These are phyloP conservation scores for Halichoerus grypus DNA, from an alignment of 2,113 vertebrate genomes.

Conservation along the genomic window DNA sequence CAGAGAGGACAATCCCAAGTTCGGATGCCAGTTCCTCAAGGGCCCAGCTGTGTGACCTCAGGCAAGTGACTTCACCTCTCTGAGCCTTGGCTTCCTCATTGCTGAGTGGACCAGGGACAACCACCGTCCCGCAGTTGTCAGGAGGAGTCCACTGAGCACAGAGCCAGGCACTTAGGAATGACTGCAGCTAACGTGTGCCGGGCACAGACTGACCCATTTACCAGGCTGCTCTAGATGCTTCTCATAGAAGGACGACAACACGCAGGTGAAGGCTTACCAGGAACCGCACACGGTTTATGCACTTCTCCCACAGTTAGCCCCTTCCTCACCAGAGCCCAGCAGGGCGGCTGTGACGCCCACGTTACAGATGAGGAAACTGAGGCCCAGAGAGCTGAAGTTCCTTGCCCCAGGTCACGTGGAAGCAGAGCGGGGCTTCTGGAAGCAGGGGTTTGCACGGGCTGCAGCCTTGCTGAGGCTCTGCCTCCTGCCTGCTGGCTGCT, in stretches of 20 bases:
- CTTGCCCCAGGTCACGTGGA: background rate
- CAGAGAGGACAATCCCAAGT: background rate
- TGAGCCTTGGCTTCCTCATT: conserved; percentile 65
- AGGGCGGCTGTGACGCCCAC: rapidly evolving
- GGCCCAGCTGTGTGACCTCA: conserved; percentile 17
- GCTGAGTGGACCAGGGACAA: background rate
- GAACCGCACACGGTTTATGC: rapidly evolving
- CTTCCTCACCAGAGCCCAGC: rapidly evolving
- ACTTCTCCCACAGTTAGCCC: rapidly evolving
- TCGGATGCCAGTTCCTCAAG: background rate
- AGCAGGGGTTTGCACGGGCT: background rate
- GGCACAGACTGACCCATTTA: conserved; percentile 32
- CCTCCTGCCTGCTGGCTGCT: background rate
- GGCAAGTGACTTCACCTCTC: conserved; percentile 69
- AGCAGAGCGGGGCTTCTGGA: background rate
- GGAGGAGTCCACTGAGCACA: background rate
- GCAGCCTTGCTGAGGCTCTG: background rate
- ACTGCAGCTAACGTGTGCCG: rapidly evolving
- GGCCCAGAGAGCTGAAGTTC: background rate
- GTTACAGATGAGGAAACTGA: background rate
- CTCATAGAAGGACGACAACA: rapidly evolving
- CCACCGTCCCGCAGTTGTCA: background rate
- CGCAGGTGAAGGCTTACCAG: rapidly evolving
- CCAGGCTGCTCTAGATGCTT: background rate
- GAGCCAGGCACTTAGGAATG: background rate